Conservation (phyloP, 2,888 invertebrate genomes). For the Acanthacorydalis orientalis region DNA sequence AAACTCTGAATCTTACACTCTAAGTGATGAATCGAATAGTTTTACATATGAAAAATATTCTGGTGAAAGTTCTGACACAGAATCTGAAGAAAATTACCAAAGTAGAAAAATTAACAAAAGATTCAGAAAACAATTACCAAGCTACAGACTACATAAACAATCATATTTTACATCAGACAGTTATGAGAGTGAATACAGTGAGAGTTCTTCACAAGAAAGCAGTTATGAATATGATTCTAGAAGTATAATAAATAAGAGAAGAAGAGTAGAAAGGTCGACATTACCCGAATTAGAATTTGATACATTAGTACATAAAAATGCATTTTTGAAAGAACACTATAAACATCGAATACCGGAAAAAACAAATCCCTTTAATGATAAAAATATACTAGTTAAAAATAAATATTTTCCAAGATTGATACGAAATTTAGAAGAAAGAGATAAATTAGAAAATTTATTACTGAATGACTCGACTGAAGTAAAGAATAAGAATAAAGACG, state of each 20-base stretch:
- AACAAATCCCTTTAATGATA: neutral
- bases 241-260: no score
- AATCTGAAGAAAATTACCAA: neutral
- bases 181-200: neutral
- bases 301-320: conserved; percentile 2
- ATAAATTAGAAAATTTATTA: neutral
- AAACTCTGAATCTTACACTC: neutral
- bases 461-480: no score
- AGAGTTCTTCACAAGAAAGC: neutral
- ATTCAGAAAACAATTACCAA: neutral
- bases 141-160: no score
- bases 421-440: no score
- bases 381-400: no score
- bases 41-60: neutral
- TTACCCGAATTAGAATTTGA: neutral
- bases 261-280: neutral
- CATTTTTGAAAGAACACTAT: conserved; percentile 3
- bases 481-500: no score
- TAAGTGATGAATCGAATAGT: neutral
- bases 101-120: neutral
- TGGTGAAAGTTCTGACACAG: neutral
- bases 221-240: no score
- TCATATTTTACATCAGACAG: neutral
- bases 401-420: no score
- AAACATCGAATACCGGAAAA: neutral